phyloP scores from a whole-genome alignment of 2,797 vertebrate species.

The Melanotaenia nigrans region DNA sequence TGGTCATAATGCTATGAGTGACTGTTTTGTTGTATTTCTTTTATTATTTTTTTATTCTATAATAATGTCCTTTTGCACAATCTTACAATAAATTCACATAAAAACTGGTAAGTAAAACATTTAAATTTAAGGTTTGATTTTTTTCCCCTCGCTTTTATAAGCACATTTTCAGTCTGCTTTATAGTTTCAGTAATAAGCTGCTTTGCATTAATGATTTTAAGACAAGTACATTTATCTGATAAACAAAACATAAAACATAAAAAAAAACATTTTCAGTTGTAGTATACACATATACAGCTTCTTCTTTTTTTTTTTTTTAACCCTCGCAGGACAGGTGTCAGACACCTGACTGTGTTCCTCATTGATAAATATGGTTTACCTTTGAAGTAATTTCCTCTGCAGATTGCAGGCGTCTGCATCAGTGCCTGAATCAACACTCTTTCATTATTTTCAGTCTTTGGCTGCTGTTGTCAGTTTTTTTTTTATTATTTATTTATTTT shows the following conservation, averaged over 20 bases:
- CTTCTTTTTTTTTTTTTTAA: background rate
- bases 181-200: background rate
- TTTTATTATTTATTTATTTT: constrained; percentile 54
- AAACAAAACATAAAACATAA: background rate
- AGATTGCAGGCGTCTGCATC: constrained; percentile 27
- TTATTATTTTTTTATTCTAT: background rate
- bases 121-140: background rate
- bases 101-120: background rate
- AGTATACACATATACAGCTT: too few species aligned
- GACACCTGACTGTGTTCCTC: background rate
- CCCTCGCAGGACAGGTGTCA: background rate
- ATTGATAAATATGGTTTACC: background rate
- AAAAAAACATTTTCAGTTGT: background rate
- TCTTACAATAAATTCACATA: background rate
- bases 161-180: background rate
- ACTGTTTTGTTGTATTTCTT: background rate
- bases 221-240: background rate
- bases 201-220: constrained; percentile 10
- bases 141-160: background rate
- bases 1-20: background rate
- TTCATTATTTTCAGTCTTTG: constrained; percentile 21
- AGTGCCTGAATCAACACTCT: constrained; percentile 26
- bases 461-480: constrained; percentile 33
- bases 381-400: constrained; percentile 1
- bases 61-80: background rate